These are phyloP conservation scores for Caenorhabditis wallacei DNA, from an alignment of 2,888 invertebrate species.

Conservation along the genomic window DNA sequence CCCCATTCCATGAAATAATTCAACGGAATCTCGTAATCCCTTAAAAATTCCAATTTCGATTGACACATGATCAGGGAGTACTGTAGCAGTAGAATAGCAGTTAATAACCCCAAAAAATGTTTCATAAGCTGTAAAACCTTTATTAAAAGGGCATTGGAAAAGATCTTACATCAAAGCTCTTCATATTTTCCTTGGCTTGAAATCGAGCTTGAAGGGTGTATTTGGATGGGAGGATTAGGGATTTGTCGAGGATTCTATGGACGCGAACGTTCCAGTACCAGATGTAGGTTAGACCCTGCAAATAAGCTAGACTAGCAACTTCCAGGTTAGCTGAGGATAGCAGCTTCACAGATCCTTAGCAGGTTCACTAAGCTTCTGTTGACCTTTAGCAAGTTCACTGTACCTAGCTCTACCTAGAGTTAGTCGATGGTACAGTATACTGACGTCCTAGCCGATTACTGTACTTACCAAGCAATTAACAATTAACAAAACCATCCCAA, in stretches of 20 bases:
- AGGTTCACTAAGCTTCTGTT: too few relatives aligned
- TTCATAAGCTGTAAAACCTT: slow-evolving; percentile 22
- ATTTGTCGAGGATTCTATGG: slow-evolving; percentile 17
- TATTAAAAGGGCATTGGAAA: not conserved
- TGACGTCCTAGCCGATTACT: too few relatives aligned
- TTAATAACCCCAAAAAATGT: not conserved
- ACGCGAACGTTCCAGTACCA: slow-evolving; percentile 45
- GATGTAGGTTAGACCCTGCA: slow-evolving; percentile 1
- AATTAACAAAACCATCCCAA: not conserved
- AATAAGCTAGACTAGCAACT: not conserved
- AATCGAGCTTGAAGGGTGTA: slow-evolving; percentile 32
- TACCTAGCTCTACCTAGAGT: too few relatives aligned
- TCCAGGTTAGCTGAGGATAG: too few relatives aligned
- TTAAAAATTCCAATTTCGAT: slow-evolving; percentile 3
- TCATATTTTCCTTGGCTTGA: slow-evolving; percentile 39
- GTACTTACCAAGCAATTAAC: slow-evolving; percentile 1
- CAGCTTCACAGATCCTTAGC: too few relatives aligned
- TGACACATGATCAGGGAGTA: not conserved
- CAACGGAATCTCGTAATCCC: slow-evolving; percentile 1
- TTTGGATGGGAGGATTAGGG: slow-evolving; percentile 7
- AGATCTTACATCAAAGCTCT: slow-evolving; percentile 19
- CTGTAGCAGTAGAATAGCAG: not conserved
- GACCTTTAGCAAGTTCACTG: too few relatives aligned
- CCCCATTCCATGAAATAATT: slow-evolving; percentile 16
- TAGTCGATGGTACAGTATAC: too few relatives aligned